phyloP scores from a whole-genome alignment of 2,113 vertebrate genomes.

The Pterocles orientalis region DNA sequence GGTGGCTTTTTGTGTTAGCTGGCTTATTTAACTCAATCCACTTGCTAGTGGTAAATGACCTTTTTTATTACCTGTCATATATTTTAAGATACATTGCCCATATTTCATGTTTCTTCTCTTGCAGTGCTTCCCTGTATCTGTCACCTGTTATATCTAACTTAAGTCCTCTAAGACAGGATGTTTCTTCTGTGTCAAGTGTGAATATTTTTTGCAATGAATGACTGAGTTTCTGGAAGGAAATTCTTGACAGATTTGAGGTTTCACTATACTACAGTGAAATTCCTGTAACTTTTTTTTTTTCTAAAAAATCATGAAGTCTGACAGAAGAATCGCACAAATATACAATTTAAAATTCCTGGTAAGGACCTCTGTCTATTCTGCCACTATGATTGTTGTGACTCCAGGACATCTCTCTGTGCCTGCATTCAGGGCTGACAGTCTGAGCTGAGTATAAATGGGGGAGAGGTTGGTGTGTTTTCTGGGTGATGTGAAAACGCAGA shows the following conservation, averaged over 20 bases:
- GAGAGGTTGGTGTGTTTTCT: too few relatives aligned
- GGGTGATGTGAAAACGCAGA: too few relatives aligned
- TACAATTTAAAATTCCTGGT: too few relatives aligned
- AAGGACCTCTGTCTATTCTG: not conserved
- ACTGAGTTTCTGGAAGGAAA: not conserved
- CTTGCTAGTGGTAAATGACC: not conserved
- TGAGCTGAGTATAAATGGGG: too few relatives aligned
- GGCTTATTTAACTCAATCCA: not conserved
- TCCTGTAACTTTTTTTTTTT: not conserved
- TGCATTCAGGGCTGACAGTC: not conserved
- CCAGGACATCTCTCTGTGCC: not conserved
- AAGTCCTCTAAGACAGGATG: not conserved
- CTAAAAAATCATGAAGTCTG: not conserved
- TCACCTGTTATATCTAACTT: not conserved
- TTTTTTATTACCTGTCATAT: not conserved
- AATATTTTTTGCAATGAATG: not conserved
- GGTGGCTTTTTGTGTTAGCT: not conserved
- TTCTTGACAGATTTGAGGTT: not conserved
- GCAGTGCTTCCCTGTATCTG: not conserved
- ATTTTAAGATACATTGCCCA: accelerated
- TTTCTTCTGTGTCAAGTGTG: not conserved
- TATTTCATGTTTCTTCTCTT: not conserved
- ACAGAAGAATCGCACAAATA: not conserved
- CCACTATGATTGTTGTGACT: accelerated
- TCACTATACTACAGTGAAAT: not conserved